Evolutionary conservation across 2,113 vertebrate genomes (phyloP).

Genomic region (Chlorodrepanis virens): DNA sequence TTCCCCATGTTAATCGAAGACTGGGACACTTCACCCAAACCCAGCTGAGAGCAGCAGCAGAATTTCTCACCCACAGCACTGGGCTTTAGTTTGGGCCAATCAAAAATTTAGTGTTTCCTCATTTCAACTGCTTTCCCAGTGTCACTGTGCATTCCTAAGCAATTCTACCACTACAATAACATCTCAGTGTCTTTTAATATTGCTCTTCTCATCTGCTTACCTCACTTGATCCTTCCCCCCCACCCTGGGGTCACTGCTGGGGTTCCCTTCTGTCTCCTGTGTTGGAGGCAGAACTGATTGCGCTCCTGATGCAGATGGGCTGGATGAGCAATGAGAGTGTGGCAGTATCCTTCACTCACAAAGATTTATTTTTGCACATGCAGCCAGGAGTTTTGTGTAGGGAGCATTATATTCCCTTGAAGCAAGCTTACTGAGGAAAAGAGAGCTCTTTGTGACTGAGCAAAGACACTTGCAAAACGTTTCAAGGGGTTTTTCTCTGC

Average conservation of each 20-base stretch:
- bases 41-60: background rate
- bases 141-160: background rate
- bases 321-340: background rate
- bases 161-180: background rate
- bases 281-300: background rate
- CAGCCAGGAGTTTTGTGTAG: background rate
- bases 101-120: background rate
- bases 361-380: background rate
- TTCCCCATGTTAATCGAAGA: background rate
- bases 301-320: background rate
- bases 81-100: background rate
- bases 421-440: background rate
- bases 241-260: background rate
- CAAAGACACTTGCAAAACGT: background rate
- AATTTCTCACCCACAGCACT: background rate
- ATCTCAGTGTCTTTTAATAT: background rate
- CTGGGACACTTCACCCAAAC: background rate
- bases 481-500: background rate
- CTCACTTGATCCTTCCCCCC: background rate
- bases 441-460: slow-evolving; percentile 4
- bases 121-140: background rate
- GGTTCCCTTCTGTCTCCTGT: background rate
- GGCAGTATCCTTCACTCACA: background rate
- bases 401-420: background rate
- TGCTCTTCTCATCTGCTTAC: background rate